Conservation (phyloP, 2,113 vertebrate species). For the mouse (Mus musculus) region DNA sequence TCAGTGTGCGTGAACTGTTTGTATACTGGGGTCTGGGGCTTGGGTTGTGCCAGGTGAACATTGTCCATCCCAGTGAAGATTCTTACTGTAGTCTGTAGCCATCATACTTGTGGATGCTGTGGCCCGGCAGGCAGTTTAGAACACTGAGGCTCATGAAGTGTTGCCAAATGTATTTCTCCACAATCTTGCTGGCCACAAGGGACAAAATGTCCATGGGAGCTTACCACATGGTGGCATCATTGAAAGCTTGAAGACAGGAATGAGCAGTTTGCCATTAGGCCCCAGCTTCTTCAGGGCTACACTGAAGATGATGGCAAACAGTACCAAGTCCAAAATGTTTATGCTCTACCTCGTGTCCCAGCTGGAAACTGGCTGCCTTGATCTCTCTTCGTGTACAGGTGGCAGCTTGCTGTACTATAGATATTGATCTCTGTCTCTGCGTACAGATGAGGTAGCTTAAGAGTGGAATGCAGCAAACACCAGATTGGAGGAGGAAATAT, state of each 20-base stretch:
- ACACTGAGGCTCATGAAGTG: conserved; percentile 92
- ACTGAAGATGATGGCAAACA: conserved; percentile 94
- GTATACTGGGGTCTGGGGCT: background rate
- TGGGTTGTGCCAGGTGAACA: background rate
- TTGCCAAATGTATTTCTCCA: conserved; percentile 88
- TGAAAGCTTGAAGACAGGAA: conserved; percentile 89
- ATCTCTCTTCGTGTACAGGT: background rate
- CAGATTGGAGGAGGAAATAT: conserved; percentile 94
- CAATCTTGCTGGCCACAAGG: conserved; percentile 93
- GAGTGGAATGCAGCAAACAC: conserved; percentile 93
- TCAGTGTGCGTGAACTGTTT: background rate
- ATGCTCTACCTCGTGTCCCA: conserved; percentile 88
- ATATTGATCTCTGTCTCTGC: background rate
- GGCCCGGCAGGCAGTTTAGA: conserved; percentile 91
- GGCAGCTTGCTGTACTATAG: background rate
- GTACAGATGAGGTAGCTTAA: background rate
- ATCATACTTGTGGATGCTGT: conserved; percentile 86
- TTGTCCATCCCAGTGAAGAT: background rate
- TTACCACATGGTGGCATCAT: conserved; percentile 96
- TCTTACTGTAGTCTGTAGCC: background rate
- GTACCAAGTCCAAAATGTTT: conserved; percentile 95
- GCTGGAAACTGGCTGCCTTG: conserved; percentile 79
- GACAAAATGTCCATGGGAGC: conserved; percentile 93
- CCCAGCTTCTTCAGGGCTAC: conserved; percentile 93
- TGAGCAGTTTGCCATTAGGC: conserved; percentile 92